Conservation (phyloP, 2,888 invertebrate species). For the Drosophila limbata region DNA sequence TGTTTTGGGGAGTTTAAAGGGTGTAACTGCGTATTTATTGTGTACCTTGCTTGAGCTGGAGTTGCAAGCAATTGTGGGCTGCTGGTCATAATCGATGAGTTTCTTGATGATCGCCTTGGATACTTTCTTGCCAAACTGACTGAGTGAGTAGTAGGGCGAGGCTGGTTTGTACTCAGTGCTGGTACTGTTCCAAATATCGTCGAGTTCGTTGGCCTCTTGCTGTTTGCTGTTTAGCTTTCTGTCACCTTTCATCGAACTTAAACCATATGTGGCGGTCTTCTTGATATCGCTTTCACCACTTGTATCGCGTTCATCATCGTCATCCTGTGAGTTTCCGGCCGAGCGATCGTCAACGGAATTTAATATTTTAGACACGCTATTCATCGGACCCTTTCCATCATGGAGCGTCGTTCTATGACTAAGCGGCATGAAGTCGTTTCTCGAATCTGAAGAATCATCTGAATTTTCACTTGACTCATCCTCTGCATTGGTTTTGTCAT, state of each 20-base stretch:
- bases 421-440: constrained; percentile 77
- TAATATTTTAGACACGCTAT: constrained; percentile 76
- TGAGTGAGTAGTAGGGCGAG: constrained; percentile 73
- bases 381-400: constrained; percentile 45
- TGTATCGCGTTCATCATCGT: constrained; percentile 72
- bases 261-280: constrained; percentile 16
- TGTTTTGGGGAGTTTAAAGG: constrained; percentile 60
- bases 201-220: constrained; percentile 63
- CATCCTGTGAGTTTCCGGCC: constrained; percentile 81
- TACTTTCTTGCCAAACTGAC: constrained; percentile 70
- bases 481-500: constrained; percentile 49
- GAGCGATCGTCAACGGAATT: constrained; percentile 74
- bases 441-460: constrained; percentile 83
- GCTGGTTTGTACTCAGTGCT: constrained; percentile 74
- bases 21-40: constrained; percentile 63
- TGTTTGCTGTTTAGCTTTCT: constrained; percentile 31
- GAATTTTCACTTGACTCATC: constrained; percentile 82
- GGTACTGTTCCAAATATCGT: constrained; percentile 77
- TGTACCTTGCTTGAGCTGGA: constrained; percentile 57
- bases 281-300: constrained; percentile 57
- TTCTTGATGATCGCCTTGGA: constrained; percentile 60
- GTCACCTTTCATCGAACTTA: constrained; percentile 13
- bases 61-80: constrained; percentile 27
- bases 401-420: constrained; percentile 50
- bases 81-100: constrained; percentile 47